phyloP scores from a whole-genome alignment of 2,113 vertebrate species.

The Brachyistius frenatus region DNA sequence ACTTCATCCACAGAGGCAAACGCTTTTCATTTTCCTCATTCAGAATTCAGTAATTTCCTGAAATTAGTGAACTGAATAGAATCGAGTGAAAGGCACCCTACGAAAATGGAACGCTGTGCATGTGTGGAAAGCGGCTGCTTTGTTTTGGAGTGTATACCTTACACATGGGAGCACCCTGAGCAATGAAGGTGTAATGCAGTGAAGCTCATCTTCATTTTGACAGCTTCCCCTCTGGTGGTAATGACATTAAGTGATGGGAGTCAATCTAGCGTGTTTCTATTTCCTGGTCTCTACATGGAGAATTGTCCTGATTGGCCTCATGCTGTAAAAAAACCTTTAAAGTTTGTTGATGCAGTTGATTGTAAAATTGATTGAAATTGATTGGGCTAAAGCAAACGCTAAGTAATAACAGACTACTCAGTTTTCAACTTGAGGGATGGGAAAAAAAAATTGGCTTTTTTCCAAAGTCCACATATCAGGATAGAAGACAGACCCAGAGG shows the following conservation, averaged over 20 bases:
- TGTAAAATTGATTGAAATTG: constrained; percentile 50
- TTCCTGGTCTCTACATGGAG: constrained; percentile 58
- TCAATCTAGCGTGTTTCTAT: constrained; percentile 63
- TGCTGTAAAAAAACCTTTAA: constrained; percentile 48
- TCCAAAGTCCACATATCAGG: constrained; percentile 44
- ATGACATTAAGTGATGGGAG: constrained; percentile 76
- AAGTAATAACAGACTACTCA: constrained; percentile 20
- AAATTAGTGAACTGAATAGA: constrained; percentile 58
- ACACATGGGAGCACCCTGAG: constrained; percentile 49
- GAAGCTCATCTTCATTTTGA: constrained; percentile 76
- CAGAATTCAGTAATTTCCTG: constrained; percentile 56
- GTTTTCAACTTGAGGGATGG: constrained; percentile 18
- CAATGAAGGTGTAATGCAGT: constrained; percentile 49
- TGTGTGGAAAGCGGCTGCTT: constrained; percentile 25
- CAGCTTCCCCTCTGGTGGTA: constrained; percentile 63
- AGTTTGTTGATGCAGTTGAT: constrained; percentile 39
- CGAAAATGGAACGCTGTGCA: constrained; percentile 32
- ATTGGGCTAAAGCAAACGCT: constrained; percentile 46
- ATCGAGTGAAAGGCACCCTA: constrained; percentile 9
- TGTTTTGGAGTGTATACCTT: constrained; percentile 45
- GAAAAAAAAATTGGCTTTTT: constrained; percentile 24
- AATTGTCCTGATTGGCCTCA: constrained; percentile 56
- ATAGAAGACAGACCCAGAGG: constrained; percentile 64
- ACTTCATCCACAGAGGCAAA: constrained; percentile 22
- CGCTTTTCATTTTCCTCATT: constrained; percentile 52